Base-by-base conservation (phyloP, 2,113 vertebrate species). In the Gobius niger region DNA sequence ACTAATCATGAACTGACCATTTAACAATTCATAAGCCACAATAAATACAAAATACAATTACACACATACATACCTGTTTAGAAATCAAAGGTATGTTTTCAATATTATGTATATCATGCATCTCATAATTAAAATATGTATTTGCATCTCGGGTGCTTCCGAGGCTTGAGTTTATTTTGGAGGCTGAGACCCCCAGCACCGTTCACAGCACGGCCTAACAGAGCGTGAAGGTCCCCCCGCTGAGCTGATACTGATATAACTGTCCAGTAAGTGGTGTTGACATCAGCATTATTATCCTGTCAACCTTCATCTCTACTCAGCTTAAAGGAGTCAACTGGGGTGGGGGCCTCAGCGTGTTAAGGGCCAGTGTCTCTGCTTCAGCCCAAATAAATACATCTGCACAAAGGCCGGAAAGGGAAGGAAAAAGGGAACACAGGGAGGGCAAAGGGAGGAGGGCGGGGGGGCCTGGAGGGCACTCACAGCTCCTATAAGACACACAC, bases 231-330 rank as follows among this genome's bases (percentile, higher is more conserved):
- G 73, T 86, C 83, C 84, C 82, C 88, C 90, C 51, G 83, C 85
- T 47, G 87, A 86, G 87, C 74, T 88, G 88, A 89, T 89, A 90
- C 75, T 90, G 87, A 91, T 91, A 89, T 88, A 89, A 90, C 87
- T 89, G 82, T 88, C 83, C 82, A 81, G 86, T 90, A 90, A 90
- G 83, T 86, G 86, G 88, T 89, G 90, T 88, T 90, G 90, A 91
- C 88, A 90, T 80, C 88, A 46, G 78, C 81, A 87, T 91, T 88
- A 91, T 88, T 87, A 90, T 83, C 83, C 85, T 90, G 90, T 89
- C 90, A 91, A 85, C 87, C 82, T 90, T 73, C 88, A 89, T 91
- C 83, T 86, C 84, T 73, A 85, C 87, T 87, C 76, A 84, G 85
- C 75, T 82, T 85, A 82, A 87, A 86, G 85, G 82, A 86, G 82